Evolutionary conservation across 2,113 vertebrate genomes (phyloP), one percentile per base, ranked within the genome.

Genomic region (Dipodomys merriami): DNA sequence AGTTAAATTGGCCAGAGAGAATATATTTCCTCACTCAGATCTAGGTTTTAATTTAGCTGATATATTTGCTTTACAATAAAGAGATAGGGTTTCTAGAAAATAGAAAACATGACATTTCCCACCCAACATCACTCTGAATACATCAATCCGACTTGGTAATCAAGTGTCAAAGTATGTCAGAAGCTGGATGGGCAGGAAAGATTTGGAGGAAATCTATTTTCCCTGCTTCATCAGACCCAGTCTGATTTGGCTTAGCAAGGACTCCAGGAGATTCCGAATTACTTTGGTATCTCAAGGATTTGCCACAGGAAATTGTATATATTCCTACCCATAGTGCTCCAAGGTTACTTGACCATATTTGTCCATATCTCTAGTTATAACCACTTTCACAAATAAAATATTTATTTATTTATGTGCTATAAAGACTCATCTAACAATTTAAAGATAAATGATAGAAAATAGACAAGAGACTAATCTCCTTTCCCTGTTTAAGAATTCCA

Each of bases 341-440:
- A 18, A 6, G 44, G 60, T 71, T 76, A 89, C 25, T 33, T 68
- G 30, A 79, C 27, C 35, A 53, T 1, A n/a, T n/a, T 23, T 83
- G 44, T 77, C 13, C 9, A 67, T 33, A 19, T 91, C 90, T 86
- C 65, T 33, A 72, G 23, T 65, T 86, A 49, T 92, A 92, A 79
- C 22, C 72, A 90, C 57, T 84, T 94, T n/a, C 69, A 85, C 60
- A 76, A 25, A 80, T 73, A 85, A 94, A 82, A 85, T 80, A 90
- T 29, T 46, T 80, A 73, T 60, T 46, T 80, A 57, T 57, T 57
- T 57, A 73, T 60, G 35, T 39, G 25, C 62, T 60, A 80, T 19
- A 86, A 93, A 95, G 90, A 65, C 9, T 69, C 62, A 87, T 71
- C 29, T 76, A 88, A 86, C 25, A 83, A 77, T 69, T 78, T 77